A percentile compares a stretch with the other conserved stretches of the same genome.
Evolutionary conservation across 2,797 vertebrate species (phyloP).

Genomic region (Diceros bicornis): DNA sequence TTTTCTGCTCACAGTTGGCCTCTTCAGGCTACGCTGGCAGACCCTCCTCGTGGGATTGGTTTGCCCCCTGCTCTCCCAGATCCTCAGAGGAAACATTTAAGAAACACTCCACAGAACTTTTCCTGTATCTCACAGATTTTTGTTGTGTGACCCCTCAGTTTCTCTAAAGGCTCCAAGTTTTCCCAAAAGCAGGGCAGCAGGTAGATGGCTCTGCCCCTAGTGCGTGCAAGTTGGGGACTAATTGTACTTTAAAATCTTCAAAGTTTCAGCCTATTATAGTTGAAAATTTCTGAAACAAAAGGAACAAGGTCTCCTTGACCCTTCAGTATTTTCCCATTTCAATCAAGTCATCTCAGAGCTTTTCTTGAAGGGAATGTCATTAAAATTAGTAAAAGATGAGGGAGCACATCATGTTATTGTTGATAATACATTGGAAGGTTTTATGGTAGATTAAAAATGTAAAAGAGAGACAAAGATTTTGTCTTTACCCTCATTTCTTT

Average conservation of each 20-base stretch:
- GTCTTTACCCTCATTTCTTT: background rate
- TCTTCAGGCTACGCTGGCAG: background rate
- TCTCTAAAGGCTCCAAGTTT: background rate
- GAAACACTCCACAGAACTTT: background rate
- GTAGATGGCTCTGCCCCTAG: background rate
- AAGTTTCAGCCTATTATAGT: background rate
- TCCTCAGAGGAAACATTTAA: background rate
- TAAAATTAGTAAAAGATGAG: background rate
- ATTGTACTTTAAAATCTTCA: background rate
- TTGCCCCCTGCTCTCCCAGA: background rate
- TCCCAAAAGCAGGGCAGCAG: background rate
- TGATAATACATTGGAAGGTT: background rate
- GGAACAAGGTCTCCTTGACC: background rate
- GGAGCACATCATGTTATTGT: background rate
- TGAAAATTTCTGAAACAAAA: slow-evolving; percentile 50
- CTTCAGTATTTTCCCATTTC: background rate
- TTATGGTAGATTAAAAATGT: background rate
- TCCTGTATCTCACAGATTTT: background rate
- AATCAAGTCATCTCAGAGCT: background rate
- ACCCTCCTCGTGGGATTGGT: background rate
- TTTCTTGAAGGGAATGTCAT: background rate
- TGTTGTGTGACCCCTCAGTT: background rate
- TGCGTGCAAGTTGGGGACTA: background rate
- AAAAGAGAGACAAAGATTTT: background rate
- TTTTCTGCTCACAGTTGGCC: background rate